These are phyloP conservation scores for Polyploca ridens DNA, from an alignment of 2,888 invertebrate species.

Conservation along the genomic window DNA sequence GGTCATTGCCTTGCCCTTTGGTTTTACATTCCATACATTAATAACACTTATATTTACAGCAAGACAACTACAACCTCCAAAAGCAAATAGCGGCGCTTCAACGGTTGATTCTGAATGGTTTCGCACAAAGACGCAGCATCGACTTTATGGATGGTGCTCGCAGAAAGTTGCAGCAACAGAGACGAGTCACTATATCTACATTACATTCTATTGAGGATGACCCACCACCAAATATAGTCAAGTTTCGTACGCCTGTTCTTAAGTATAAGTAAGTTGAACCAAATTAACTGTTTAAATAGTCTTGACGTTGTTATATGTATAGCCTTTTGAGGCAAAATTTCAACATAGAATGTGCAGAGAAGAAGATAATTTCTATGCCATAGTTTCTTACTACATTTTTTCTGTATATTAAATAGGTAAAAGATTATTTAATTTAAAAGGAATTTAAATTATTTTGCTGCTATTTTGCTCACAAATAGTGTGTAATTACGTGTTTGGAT, in stretches of 20 bases:
- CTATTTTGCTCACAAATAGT: too few species aligned
- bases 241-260: slow-evolving; percentile 68
- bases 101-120: slow-evolving; percentile 67
- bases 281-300: too few species aligned
- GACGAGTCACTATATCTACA: slow-evolving; percentile 69
- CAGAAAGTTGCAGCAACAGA: slow-evolving; percentile 53
- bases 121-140: slow-evolving; percentile 50
- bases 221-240: slow-evolving; percentile 41
- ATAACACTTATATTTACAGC: slow-evolving; percentile 41
- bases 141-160: slow-evolving; percentile 53
- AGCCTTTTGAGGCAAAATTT: too few species aligned
- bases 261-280: slow-evolving; percentile 72
- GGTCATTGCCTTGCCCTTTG: too few species aligned
- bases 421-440: too few species aligned
- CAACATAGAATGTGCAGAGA: too few species aligned
- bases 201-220: slow-evolving; percentile 54
- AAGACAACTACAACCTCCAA: slow-evolving; percentile 65
- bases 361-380: too few species aligned
- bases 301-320: too few species aligned
- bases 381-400: too few species aligned
- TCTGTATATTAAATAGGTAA: too few species aligned
- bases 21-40: neutral
- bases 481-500: too few species aligned
- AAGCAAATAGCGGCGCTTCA: slow-evolving; percentile 63
- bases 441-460: too few species aligned